Evolutionary conservation across 2,888 invertebrate genomes (phyloP), one percentile per base, ranked within the genome.

Genomic region (Latrodectus hesperus): DNA sequence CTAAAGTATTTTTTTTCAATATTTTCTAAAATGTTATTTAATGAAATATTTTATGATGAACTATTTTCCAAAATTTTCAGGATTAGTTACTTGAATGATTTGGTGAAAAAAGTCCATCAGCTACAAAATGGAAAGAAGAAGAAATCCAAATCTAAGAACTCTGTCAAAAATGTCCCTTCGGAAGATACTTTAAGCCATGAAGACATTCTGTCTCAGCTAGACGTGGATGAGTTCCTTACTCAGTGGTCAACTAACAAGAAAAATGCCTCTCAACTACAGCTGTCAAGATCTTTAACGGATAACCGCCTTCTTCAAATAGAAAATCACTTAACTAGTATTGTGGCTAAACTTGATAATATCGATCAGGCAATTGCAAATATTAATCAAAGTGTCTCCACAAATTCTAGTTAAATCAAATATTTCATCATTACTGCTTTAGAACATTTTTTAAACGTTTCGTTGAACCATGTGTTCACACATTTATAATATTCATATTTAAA

Each of bases 221-320:
- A 86, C 55, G 60, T 81, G 26, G 86, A 86, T 49, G 86, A 86
- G 26, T 86, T 86, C 16, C 74, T 88, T 16, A 26, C 83, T 16
- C 88, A 88, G 49, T 88, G 82, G 83, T 88, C 88, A 14, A 79
- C 82, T 9, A 83, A 83, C 9, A 88, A 88, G 70, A 64, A 70
- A n/a, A 79, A 78, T 71, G 78, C 83, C 1, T 78, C 83, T 17
- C 78, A 88, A 22, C 88, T 83, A 55, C 82, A 83, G 22, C 22
- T 88, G 65, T 82, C 82, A 70, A 83, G 52, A 22, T 83, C 88
- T 10, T 88, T 82, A 78, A 67, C 88, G 16, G 88, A 88, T 16
- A 78, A 78, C 53, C 73, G 78, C 64, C 71, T 88, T 17, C 12
- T 71, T 49, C 88, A 88, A 74, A 88, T 88, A 78, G 83, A 88